Percentiles rank a stretch among this genome's conserved stretches.
These are phyloP conservation scores for Diplodus puntazzo DNA, from an alignment of 2,797 vertebrate species.

Conservation along the genomic window DNA sequence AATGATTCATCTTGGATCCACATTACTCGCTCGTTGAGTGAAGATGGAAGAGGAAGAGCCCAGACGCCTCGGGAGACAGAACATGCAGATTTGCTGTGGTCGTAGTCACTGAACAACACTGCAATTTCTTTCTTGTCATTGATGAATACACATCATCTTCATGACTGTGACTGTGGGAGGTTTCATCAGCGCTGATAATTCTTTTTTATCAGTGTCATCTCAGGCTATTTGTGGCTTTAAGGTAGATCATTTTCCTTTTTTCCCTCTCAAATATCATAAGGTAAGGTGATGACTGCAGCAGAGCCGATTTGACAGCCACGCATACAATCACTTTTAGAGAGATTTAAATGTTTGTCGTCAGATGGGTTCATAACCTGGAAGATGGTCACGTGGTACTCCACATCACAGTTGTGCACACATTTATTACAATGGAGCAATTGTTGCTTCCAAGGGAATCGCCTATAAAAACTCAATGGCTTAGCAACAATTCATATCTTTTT, in stretches of 20 bases:
- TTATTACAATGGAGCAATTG: constrained; percentile 70
- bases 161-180: constrained; percentile 33
- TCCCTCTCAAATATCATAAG: constrained; percentile 14
- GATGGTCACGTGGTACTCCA: constrained; percentile 32
- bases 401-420: constrained; percentile 44
- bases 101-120: constrained; percentile 29
- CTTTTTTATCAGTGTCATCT: constrained; percentile 60
- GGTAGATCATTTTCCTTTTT: constrained; percentile 32
- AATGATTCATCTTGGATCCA: constrained; percentile 77
- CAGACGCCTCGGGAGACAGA: constrained; percentile 53
- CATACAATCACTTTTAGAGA: constrained; percentile 38
- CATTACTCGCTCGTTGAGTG: constrained; percentile 62
- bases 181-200: constrained; percentile 51
- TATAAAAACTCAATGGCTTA: constrained; percentile 57
- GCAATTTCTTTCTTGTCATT: constrained; percentile 55
- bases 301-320: constrained; percentile 21
- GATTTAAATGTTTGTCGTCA: constrained; percentile 61
- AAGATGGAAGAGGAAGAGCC: constrained; percentile 67
- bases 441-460: constrained; percentile 56
- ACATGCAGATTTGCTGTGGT: constrained; percentile 54
- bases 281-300: constrained; percentile 31
- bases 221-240: constrained; percentile 52
- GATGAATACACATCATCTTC: constrained; percentile 58
- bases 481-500: constrained; percentile 39
- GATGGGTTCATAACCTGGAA: constrained; percentile 65